These are phyloP conservation scores for Ceyx margarethae DNA, from an alignment of 2,113 vertebrate genomes.

Conservation along the genomic window DNA sequence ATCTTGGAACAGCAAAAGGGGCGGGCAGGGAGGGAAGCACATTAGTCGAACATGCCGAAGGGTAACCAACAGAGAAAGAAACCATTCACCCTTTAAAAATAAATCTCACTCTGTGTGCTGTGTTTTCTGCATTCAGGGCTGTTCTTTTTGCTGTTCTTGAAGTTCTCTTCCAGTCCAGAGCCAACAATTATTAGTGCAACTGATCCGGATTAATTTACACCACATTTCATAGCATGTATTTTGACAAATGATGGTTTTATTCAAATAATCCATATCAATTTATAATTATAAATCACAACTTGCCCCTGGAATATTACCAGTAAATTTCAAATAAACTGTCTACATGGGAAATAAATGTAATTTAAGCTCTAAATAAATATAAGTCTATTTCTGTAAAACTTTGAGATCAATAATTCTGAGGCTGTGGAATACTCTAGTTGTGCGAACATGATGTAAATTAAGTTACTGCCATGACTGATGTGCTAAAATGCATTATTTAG, in stretches of 20 bases:
- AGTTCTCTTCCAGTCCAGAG: background rate
- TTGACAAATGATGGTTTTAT: background rate
- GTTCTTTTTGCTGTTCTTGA: background rate
- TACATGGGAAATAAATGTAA: conserved; percentile 1
- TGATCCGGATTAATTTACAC: background rate
- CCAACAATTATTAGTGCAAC: background rate
- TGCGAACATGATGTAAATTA: background rate
- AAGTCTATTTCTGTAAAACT: background rate
- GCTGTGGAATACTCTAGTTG: background rate
- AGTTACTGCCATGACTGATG: background rate
- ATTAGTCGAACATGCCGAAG: conserved; percentile 21
- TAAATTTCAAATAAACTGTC: background rate
- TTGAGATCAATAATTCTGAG: background rate
- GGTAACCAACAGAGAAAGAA: conserved; percentile 26
- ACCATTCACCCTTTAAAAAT: conserved; percentile 6
- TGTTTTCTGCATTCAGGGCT: background rate
- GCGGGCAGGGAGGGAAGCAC: background rate
- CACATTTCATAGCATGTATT: background rate
- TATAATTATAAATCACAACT: background rate
- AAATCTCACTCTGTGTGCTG: background rate
- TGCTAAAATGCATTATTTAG: conserved; percentile 13
- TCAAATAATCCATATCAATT: background rate
- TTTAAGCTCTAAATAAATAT: background rate
- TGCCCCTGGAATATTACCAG: background rate
- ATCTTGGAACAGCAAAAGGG: background rate